These are phyloP conservation scores for Rhorus exstirpatorius DNA, from an alignment of 2,888 invertebrate species.

Conservation along the genomic window DNA sequence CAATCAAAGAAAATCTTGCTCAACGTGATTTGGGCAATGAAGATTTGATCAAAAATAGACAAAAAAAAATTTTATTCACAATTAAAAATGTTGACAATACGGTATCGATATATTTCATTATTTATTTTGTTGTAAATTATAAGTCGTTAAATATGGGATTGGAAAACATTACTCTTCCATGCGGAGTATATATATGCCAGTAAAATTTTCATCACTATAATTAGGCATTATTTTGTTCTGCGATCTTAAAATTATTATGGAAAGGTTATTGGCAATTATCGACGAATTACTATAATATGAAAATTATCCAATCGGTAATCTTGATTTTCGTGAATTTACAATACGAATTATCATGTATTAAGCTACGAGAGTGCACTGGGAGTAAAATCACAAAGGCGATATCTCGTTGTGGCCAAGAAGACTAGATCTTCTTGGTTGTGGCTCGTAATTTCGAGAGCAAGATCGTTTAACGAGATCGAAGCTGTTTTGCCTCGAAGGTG, in stretches of 20 bases:
- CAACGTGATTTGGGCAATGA: neutral
- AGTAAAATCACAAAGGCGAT: conserved; percentile 5
- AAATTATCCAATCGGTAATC: neutral
- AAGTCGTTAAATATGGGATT: no score
- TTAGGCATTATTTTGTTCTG: no score
- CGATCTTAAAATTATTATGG: no score
- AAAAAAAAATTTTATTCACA: neutral
- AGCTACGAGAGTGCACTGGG: no score
- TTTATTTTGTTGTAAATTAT: no score
- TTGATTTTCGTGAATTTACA: neutral
- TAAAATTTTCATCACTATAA: no score
- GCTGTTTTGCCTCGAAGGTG: conserved; percentile 8
- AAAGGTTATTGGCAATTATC: neutral
- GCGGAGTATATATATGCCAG: no score
- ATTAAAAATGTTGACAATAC: neutral
- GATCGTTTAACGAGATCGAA: conserved; percentile 52
- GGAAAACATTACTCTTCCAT: no score
- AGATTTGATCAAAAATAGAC: neutral
- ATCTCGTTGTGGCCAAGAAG: no score
- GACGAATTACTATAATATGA: neutral
- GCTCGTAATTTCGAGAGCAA: conserved; percentile 35
- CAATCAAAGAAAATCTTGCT: neutral
- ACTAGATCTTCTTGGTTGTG: neutral
- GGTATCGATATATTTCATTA: no score
- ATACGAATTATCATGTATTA: neutral